Percentiles rank a stretch among this genome's conserved stretches.
Conservation (phyloP, 2,113 vertebrate species). For the Larimichthys polyactis region DNA sequence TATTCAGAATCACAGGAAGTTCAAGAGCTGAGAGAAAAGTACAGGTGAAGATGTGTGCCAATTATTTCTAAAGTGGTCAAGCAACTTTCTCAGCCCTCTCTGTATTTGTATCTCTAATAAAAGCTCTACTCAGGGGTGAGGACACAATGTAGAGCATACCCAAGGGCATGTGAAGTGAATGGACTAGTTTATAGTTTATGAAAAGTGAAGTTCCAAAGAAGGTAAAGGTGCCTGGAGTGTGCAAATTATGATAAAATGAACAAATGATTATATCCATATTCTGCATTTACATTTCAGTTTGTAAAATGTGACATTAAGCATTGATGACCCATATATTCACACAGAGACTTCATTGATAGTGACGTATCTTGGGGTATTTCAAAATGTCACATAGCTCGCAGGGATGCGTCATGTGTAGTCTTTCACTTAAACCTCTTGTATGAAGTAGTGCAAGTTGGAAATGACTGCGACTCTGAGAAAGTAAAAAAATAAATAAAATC, state of each 20-base stretch:
- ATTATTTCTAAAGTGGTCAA: constrained; percentile 10
- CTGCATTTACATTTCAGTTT: constrained; percentile 35
- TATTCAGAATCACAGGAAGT: neutral
- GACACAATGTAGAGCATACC: constrained; percentile 39
- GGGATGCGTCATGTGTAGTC: constrained; percentile 37
- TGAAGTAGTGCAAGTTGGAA: constrained; percentile 17
- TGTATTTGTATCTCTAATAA: constrained; percentile 33
- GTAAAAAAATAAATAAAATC: constrained; percentile 11
- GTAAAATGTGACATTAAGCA: neutral
- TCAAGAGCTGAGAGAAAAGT: neutral
- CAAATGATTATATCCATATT: constrained; percentile 21
- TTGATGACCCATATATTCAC: constrained; percentile 55
- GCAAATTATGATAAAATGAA: neutral
- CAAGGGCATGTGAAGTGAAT: constrained; percentile 44
- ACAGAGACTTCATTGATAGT: constrained; percentile 53
- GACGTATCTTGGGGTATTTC: constrained; percentile 47
- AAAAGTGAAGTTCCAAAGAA: constrained; percentile 8
- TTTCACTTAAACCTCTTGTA: constrained; percentile 28
- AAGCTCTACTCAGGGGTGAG: constrained; percentile 23
- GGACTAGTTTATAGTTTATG: constrained; percentile 49
- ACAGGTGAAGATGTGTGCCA: constrained; percentile 6
- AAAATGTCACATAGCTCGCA: constrained; percentile 63
- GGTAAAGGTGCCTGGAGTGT: neutral
- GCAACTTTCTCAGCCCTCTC: constrained; percentile 17
- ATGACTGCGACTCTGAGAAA: constrained; percentile 17